Conservation (phyloP, 2,888 invertebrate genomes). For the Cactoblastis cactorum region DNA sequence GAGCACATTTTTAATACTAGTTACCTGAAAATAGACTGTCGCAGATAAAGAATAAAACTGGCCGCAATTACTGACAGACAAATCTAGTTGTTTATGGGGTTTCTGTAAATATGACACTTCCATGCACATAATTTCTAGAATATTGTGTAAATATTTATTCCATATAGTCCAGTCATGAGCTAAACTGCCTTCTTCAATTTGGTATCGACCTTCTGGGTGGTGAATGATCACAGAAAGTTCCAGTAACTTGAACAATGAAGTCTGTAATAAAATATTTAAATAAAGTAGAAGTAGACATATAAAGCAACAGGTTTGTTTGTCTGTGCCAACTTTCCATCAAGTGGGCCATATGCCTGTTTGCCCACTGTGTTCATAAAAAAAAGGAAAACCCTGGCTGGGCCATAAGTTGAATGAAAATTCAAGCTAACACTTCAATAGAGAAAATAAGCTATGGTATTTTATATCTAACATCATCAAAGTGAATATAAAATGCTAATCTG, state of each 20-base stretch:
- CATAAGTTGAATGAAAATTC: no score
- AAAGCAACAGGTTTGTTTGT: no score
- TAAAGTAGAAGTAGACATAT: no score
- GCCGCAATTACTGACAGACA: slow-evolving; percentile 30
- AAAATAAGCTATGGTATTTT: no score
- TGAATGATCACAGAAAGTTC: slow-evolving; percentile 53
- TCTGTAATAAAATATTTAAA: slow-evolving; percentile 38
- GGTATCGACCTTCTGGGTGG: slow-evolving; percentile 52
- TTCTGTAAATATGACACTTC: slow-evolving; percentile 55
- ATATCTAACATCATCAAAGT: no score
- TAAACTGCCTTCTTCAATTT: slow-evolving; percentile 45
- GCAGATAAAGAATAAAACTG: slow-evolving; percentile 53
- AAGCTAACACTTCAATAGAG: no score
- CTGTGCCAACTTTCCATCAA: no score
- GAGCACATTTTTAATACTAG: background rate
- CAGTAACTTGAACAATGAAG: slow-evolving; percentile 52
- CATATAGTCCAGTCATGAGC: slow-evolving; percentile 57
- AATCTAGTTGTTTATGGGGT: slow-evolving; percentile 43
- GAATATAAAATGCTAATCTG: no score
- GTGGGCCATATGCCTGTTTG: no score
- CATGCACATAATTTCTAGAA: slow-evolving; percentile 56
- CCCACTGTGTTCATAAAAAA: no score
- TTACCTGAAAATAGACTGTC: slow-evolving; percentile 60
- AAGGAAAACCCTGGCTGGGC: no score
- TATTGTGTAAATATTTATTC: slow-evolving; percentile 54